phyloP scores from a whole-genome alignment of 2,797 vertebrate genomes.

The Carduelis carduelis region DNA sequence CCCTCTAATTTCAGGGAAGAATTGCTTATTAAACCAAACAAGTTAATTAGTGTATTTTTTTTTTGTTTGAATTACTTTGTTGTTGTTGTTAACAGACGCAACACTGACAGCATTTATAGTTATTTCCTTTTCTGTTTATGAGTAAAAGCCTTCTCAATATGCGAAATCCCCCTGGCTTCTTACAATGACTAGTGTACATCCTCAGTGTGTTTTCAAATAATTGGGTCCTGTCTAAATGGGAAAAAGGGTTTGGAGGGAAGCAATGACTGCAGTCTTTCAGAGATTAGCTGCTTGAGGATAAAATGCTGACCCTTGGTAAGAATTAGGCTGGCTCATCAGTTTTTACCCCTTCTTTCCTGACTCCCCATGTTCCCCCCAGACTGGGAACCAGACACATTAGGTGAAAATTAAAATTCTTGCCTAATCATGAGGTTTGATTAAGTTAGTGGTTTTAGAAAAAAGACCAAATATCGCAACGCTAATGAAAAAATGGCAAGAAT shows the following conservation, averaged over 20 bases:
- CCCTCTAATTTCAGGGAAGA: neutral
- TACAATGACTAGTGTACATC: neutral
- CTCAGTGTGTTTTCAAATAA: neutral
- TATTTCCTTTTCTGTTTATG: neutral
- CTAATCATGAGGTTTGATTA: neutral
- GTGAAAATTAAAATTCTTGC: neutral
- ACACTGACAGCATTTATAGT: neutral
- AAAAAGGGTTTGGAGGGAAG: neutral
- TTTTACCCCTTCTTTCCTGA: neutral
- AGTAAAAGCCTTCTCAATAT: neutral
- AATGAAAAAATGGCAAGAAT: constrained; percentile 20
- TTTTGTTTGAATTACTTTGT: neutral
- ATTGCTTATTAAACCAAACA: neutral
- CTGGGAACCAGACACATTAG: neutral
- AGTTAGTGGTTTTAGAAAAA: neutral
- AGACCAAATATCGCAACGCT: neutral
- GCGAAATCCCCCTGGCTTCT: neutral
- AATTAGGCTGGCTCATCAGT: neutral
- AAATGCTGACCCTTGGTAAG: neutral
- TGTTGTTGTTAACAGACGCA: neutral
- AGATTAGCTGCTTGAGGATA: neutral
- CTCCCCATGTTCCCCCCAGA: neutral
- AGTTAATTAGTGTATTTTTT: rapidly evolving
- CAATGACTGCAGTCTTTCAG: neutral
- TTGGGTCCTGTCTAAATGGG: neutral